Percentiles rank a stretch among this genome's conserved stretches.
phyloP scores from a whole-genome alignment of 2,888 invertebrate species.

The Morpho deidamia region DNA sequence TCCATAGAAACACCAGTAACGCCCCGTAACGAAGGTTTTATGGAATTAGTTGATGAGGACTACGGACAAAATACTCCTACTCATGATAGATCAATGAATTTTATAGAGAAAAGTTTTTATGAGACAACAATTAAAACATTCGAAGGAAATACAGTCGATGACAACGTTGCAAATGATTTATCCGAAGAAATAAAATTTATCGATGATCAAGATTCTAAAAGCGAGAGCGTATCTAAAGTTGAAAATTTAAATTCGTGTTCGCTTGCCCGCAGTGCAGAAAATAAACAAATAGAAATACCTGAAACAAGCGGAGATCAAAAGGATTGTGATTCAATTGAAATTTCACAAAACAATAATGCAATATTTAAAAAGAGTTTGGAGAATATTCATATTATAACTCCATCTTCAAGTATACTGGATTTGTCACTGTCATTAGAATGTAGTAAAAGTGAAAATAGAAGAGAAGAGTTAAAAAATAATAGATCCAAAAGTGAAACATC shows the following conservation, averaged over 20 bases:
- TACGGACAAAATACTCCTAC: constrained; percentile 54
- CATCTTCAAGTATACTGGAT: constrained; percentile 49
- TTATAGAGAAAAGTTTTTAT: constrained; percentile 70
- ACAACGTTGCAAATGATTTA: constrained; percentile 14
- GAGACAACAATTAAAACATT: constrained; percentile 55
- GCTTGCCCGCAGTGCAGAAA: constrained; percentile 25
- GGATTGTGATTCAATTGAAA: constrained; percentile 11
- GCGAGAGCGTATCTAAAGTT: constrained; percentile 24
- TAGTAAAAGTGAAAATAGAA: constrained; percentile 26
- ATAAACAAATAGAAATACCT: constrained; percentile 36
- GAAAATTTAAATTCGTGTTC: constrained; percentile 28
- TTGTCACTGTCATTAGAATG: constrained; percentile 50
- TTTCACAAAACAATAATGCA: constrained; percentile 21
- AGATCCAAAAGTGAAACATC: constrained; percentile 29
- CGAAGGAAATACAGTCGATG: constrained; percentile 23
- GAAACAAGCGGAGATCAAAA: constrained; percentile 23
- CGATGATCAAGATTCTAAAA: constrained; percentile 31
- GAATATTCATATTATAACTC: constrained; percentile 37
- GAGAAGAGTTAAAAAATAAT: constrained; percentile 6
- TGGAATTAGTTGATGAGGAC: constrained; percentile 69
- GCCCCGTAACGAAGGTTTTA: constrained; percentile 58
- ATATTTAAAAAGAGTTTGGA: constrained; percentile 28
- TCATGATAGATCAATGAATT: constrained; percentile 74
- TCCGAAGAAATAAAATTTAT: constrained; percentile 31
- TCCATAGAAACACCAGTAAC: constrained; percentile 76